phyloP scores from a whole-genome alignment of 2,888 invertebrate genomes.

The Eudasyphora cyanicolor region DNA sequence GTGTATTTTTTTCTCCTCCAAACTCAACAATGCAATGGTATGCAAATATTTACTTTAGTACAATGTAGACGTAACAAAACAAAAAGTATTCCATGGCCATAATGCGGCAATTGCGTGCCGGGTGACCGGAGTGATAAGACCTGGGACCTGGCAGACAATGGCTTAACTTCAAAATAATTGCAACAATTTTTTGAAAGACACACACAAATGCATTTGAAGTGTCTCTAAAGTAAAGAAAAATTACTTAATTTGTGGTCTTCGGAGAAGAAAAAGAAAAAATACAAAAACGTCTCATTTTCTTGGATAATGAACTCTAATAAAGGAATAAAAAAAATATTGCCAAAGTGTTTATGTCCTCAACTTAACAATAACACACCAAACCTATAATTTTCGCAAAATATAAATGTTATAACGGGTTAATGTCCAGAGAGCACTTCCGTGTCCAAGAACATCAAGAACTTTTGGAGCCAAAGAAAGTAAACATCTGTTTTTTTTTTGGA shows the following conservation, averaged over 20 bases:
- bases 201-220: conserved; percentile 10
- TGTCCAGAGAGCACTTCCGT: conserved; percentile 10
- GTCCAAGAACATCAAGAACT: background rate
- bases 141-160: background rate
- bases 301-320: no score
- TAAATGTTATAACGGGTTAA: conserved; percentile 46
- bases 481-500: background rate
- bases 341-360: conserved; percentile 62
- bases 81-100: conserved; percentile 27
- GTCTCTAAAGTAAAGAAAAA: conserved; percentile 29
- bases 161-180: conserved; percentile 19
- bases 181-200: background rate
- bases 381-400: conserved; percentile 63
- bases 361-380: conserved; percentile 57
- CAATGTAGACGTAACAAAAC: background rate
- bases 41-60: conserved; percentile 9
- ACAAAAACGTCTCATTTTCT: no score
- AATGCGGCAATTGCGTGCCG: conserved; percentile 64
- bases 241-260: conserved; percentile 55
- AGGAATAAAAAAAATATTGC: conserved; percentile 7
- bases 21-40: no score
- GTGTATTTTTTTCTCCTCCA: no score
- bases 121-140: background rate
- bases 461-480: conserved; percentile 2
- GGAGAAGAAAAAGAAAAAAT: no score